A percentile compares a stretch with the other conserved stretches of the same genome.
phyloP scores from a whole-genome alignment of 2,888 invertebrate genomes.

The Arctia plantaginis region DNA sequence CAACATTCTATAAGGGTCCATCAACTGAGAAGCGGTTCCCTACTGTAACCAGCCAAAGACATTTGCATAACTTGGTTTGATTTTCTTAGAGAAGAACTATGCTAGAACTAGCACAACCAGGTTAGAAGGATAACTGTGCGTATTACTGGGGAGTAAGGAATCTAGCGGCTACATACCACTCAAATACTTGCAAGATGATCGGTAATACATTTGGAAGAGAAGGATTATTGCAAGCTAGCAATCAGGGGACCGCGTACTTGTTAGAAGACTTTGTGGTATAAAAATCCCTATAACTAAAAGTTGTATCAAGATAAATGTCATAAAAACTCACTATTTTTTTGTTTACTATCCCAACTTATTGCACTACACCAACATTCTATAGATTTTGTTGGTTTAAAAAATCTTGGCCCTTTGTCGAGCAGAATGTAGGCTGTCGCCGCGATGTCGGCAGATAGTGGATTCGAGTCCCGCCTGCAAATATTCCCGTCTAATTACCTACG shows the following conservation, averaged over 20 bases:
- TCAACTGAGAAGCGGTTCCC: no score
- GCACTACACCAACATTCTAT: constrained; percentile 53
- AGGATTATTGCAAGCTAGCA: no score
- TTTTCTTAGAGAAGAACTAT: no score
- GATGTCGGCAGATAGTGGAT: constrained; percentile 76
- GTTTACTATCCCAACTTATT: constrained; percentile 43
- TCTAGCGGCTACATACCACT: no score
- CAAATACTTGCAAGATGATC: no score
- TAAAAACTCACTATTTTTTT: constrained; percentile 46
- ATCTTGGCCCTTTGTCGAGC: constrained; percentile 60
- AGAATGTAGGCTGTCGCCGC: constrained; percentile 70
- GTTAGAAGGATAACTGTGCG: no score
- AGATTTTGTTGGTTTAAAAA: constrained; percentile 54
- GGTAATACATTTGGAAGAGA: no score
- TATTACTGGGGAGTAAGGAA: no score
- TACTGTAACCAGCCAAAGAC: no score
- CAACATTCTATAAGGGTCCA: no score
- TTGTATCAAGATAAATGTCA: constrained; percentile 29
- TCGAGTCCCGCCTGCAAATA: constrained; percentile 69
- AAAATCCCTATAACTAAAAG: constrained; percentile 9
- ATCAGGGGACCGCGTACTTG: background rate
- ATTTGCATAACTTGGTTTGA: no score
- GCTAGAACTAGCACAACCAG: no score
- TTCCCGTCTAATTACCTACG: constrained; percentile 74
- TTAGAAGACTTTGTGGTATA: background rate